phyloP scores from a whole-genome alignment of 2,113 vertebrate genomes.

The Neogale vison region DNA sequence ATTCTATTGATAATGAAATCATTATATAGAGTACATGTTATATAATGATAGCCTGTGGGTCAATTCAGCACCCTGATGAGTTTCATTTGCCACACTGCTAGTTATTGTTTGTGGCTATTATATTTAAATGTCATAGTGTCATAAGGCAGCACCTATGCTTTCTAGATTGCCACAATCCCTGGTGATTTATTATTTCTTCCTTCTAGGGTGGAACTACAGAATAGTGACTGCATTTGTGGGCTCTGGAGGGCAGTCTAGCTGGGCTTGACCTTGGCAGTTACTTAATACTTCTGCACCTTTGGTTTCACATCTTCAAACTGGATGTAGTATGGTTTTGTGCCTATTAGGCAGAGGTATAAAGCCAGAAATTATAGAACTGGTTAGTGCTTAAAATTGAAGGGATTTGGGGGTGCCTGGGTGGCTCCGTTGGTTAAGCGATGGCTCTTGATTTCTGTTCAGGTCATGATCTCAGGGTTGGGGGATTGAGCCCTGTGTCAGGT shows the following conservation, averaged over 20 bases:
- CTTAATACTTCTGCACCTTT: not conserved
- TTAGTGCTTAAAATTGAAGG: not conserved
- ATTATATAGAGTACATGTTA: not conserved
- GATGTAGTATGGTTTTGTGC: not conserved
- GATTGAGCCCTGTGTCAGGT: not conserved
- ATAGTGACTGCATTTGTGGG: not conserved
- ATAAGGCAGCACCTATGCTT: not conserved
- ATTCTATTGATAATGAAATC: not conserved
- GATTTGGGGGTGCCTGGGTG: not conserved
- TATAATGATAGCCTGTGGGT: not conserved
- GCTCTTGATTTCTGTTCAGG: not conserved
- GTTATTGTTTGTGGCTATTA: not conserved
- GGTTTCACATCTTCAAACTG: not conserved
- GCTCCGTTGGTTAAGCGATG: not conserved
- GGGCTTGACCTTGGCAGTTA: not conserved
- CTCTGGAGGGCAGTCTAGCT: not conserved
- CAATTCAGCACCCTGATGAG: not conserved
- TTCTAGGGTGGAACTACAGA: not conserved
- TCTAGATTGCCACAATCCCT: not conserved
- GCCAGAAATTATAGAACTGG: not conserved
- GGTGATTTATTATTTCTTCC: not conserved
- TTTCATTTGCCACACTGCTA: not conserved
- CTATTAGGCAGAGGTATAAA: not conserved
- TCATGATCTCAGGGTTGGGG: not conserved
- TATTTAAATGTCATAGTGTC: not conserved